Evolutionary conservation across 2,888 invertebrate species (phyloP).

Genomic region (Geotrupes spiniger): DNA sequence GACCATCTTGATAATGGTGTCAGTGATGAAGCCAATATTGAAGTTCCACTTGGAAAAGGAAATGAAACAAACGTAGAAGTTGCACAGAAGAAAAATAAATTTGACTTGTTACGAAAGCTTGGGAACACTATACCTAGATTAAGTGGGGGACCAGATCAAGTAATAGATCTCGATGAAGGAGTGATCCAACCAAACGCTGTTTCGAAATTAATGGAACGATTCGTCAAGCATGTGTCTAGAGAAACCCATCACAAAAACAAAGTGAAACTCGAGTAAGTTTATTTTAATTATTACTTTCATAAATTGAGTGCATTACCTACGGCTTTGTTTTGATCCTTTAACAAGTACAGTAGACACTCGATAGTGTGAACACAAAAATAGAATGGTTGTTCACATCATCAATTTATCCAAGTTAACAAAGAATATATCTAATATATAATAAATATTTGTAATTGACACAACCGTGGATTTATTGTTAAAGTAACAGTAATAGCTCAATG

Average conservation of each 20-base stretch:
- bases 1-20: too few species aligned
- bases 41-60: slow-evolving; percentile 8
- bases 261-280: slow-evolving; percentile 56
- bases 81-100: slow-evolving; percentile 4
- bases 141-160: slow-evolving; percentile 54
- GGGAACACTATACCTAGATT: slow-evolving; percentile 52
- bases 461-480: too few species aligned
- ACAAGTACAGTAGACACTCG: too few species aligned
- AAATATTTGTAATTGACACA: too few species aligned
- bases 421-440: too few species aligned
- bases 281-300: slow-evolving; percentile 17
- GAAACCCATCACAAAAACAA: slow-evolving; percentile 56
- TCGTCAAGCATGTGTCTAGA: slow-evolving; percentile 64
- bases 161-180: slow-evolving; percentile 63
- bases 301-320: too few species aligned
- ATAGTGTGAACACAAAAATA: too few species aligned
- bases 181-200: slow-evolving; percentile 56
- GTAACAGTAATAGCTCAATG: too few species aligned
- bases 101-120: slow-evolving; percentile 35
- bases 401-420: too few species aligned
- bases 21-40: slow-evolving; percentile 1
- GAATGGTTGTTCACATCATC: too few species aligned
- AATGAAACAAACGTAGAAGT: slow-evolving; percentile 3
- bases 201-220: slow-evolving; percentile 66
- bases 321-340: too few species aligned